Conservation (phyloP, 2,888 invertebrate species). For the Hedychridium roseum region DNA sequence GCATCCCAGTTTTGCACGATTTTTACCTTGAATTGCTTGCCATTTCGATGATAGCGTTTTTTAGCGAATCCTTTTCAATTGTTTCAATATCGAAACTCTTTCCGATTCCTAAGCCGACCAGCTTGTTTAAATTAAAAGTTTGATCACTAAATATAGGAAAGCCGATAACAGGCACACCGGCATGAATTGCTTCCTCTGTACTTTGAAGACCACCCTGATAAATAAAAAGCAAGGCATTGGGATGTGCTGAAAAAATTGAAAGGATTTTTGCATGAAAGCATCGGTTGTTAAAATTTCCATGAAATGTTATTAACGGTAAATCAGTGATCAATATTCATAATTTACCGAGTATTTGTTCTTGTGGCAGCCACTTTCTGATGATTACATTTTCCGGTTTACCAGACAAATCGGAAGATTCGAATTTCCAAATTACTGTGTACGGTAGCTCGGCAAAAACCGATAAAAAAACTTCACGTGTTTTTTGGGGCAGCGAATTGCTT, state of each 20-base stretch:
- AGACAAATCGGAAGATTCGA: slow-evolving; percentile 10
- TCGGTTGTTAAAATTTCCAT: not conserved
- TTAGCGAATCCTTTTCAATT: slow-evolving; percentile 14
- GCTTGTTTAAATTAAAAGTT: slow-evolving; percentile 15
- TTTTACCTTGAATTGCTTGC: slow-evolving; percentile 30
- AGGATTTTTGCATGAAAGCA: not conserved
- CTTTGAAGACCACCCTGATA: slow-evolving; percentile 42
- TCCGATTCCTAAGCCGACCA: slow-evolving; percentile 21
- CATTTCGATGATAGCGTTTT: slow-evolving; percentile 26
- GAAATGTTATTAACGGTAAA: too few relatives aligned
- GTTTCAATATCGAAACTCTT: slow-evolving; percentile 15
- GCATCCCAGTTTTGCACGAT: too few relatives aligned
- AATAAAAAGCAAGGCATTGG: slow-evolving; percentile 34
- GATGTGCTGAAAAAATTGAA: slow-evolving; percentile 24
- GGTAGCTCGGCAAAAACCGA: slow-evolving; percentile 18
- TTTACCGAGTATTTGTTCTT: slow-evolving; percentile 19
- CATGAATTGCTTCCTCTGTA: slow-evolving; percentile 35
- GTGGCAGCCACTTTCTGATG: slow-evolving; percentile 21
- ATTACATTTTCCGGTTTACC: slow-evolving; percentile 18
- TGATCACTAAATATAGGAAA: slow-evolving; percentile 37
- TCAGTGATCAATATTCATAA: too few relatives aligned
- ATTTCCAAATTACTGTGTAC: slow-evolving; percentile 24
- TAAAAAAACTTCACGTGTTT: slow-evolving; percentile 7
- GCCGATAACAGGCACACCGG: slow-evolving; percentile 33
- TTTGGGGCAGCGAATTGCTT: not conserved